Evolutionary conservation across 2,113 vertebrate species (phyloP), one percentile per base, ranked within the genome.

Genomic region (Xyliphius kryptos): DNA sequence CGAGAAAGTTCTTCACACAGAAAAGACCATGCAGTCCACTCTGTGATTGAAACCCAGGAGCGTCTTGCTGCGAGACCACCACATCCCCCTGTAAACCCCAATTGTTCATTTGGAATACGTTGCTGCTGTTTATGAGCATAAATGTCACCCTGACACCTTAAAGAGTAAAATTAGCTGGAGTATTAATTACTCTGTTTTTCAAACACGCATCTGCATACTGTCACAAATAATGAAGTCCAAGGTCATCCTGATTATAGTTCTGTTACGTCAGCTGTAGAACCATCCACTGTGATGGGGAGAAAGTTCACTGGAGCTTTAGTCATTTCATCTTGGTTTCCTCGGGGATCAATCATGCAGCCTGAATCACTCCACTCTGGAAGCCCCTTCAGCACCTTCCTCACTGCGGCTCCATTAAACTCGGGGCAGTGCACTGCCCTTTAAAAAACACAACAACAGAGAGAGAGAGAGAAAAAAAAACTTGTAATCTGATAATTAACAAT

Each of bases 401-500:
- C 36, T 47, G 2, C 22, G 50, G 51, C 71, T 58, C 71, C 69
- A 40, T 68, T 66, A 69, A 56, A 80, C 80, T 81, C 12, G 63
- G 62, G 79, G 79, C 78, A 38, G 48, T 57, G 47, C 5, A 63
- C 55, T 82, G 82, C 76, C 84, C 81, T 87, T 85, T 83, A 6
- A 11, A 11, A 41, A 77, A 81, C 76, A 76, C 22, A 26, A 26
- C 22, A 26, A 26, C 22, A 6, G 22, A 26, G 22, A 26, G 22
- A 26, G 22, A 26, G 22, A 56, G 38, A 54, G 76, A 81, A 77
- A 76, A 78, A 68, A 76, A 76, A 82, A 79, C 71, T 80, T 82
- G 79, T 83, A 86, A 85, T 87, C 83, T 76, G 77, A 85, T 85
- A 83, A 87, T 86, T 84, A 83, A 83, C 82, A 85, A 86, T 87